phyloP scores from a whole-genome alignment of 2,888 invertebrate species.

The Tetragonula carbonaria region DNA sequence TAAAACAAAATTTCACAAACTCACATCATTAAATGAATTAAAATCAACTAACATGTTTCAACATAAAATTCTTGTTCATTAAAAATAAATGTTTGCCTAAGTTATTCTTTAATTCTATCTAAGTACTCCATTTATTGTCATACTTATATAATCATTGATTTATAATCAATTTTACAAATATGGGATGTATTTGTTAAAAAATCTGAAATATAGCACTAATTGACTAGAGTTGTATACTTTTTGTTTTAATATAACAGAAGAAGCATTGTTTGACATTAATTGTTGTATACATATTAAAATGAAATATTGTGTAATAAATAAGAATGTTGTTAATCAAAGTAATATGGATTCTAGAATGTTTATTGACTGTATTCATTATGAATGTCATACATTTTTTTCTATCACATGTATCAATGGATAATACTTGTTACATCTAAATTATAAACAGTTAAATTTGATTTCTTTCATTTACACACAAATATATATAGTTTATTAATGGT shows the following conservation, averaged over 20 bases:
- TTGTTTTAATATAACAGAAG: conserved; percentile 17
- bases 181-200: conserved; percentile 35
- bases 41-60: conserved; percentile 14
- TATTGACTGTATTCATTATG: conserved; percentile 13
- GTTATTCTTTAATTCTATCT: conserved; percentile 19
- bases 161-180: conserved; percentile 36
- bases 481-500: background rate
- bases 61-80: conserved; percentile 13
- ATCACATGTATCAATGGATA: conserved; percentile 50
- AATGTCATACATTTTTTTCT: conserved; percentile 10
- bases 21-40: background rate
- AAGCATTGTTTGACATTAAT: conserved; percentile 11
- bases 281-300: conserved; percentile 4
- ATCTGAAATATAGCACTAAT: conserved; percentile 47
- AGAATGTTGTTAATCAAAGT: conserved; percentile 24
- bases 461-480: background rate
- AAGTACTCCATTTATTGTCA: conserved; percentile 62
- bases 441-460: conserved; percentile 7
- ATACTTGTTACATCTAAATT: conserved; percentile 49
- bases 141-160: conserved; percentile 39
- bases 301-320: conserved; percentile 10
- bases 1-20: conserved; percentile 8
- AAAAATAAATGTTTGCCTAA: conserved; percentile 27
- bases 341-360: conserved; percentile 19
- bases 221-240: conserved; percentile 54